Base-by-base conservation (phyloP, 2,113 vertebrate genomes). In the Tetrao urogallus region DNA sequence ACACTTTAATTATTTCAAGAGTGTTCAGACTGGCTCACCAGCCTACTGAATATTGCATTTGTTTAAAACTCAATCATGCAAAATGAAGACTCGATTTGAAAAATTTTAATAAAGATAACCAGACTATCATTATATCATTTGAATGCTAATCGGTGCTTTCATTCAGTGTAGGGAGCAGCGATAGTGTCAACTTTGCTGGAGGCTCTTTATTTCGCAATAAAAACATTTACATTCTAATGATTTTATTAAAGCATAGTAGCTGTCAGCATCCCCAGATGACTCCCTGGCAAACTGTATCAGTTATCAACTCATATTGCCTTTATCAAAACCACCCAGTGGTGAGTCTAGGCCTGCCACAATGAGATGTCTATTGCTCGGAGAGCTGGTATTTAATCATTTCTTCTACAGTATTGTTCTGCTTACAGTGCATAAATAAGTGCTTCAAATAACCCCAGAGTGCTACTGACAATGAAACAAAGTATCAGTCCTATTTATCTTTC, bases 151-250 rank as follows among this genome's bases (percentile, higher is more conserved):
- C 98, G 98, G 97, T 96, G 95, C 98, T 98, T 99, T 98, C 98
- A 99, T 99, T 98, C 98, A 98, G 98, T 93, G 92, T 97, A 96
- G 96, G 98, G 98, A 97, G 97, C 97, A 96, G 92, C 94, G 99
- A 99, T 99, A 98, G 98, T 99, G 99, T 99, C 99, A 99, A 97
- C 98, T 98, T 98, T 98, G 98, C 99, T 99, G 97, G 98, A 98
- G 99, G 98, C 99, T 99, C 98, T 99, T 98, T 99, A 99, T 99
- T 99, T 99, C 86, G 98, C 99, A 99, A 99, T 99, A 99, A 99
- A 98, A 99, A 99, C 99, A 99, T 99, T 99, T 99, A 99, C 99
- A 99, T 99, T 99, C 99, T 99, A 99, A 99, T 99, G 99, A 99
- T 99, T 99, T 99, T 99, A 99, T 99, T 99, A 99, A 99, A 98